Percentiles rank a stretch among this genome's conserved stretches.
Evolutionary conservation across 2,888 invertebrate genomes (phyloP).

Genomic region (Megastigmus dorsalis): DNA sequence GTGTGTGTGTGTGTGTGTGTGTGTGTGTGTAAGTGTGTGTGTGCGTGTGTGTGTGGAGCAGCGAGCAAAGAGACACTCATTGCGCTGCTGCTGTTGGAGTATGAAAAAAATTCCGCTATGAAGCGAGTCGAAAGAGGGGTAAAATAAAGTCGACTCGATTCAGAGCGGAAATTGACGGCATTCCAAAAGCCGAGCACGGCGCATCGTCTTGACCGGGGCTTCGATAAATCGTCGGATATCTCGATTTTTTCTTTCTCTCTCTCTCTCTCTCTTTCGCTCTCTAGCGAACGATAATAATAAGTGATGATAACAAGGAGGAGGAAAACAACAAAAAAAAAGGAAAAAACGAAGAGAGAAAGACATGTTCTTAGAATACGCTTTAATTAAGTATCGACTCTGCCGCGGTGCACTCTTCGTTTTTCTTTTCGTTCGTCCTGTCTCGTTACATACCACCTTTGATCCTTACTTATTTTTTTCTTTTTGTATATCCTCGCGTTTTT

Average conservation of each 20-base stretch:
- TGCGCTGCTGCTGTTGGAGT: background rate
- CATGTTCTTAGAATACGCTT: constrained; percentile 43
- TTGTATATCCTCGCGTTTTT: no score
- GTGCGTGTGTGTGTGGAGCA: background rate
- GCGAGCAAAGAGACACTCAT: background rate
- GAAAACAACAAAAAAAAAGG: constrained; percentile 19
- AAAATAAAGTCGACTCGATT: constrained; percentile 42
- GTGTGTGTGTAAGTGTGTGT: background rate
- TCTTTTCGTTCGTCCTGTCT: constrained; percentile 29
- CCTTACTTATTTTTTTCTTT: constrained; percentile 34
- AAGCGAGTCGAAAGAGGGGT: constrained; percentile 21
- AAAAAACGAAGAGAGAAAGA: constrained; percentile 39
- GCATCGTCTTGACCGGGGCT: constrained; percentile 35
- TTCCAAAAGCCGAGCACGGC: constrained; percentile 24
- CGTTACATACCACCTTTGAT: constrained; percentile 27
- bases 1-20: no score
- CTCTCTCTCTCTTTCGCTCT: constrained; percentile 17
- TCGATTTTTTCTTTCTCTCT: no score
- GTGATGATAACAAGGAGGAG: constrained; percentile 23
- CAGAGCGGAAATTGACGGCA: constrained; percentile 39
- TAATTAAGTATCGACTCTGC: constrained; percentile 57
- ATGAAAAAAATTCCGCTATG: constrained; percentile 22
- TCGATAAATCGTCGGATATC: constrained; percentile 34
- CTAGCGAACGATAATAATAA: constrained; percentile 32
- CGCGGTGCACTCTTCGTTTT: constrained; percentile 51